These are phyloP conservation scores for Pithys albifrons DNA, from an alignment of 2,113 vertebrate genomes.

Conservation along the genomic window DNA sequence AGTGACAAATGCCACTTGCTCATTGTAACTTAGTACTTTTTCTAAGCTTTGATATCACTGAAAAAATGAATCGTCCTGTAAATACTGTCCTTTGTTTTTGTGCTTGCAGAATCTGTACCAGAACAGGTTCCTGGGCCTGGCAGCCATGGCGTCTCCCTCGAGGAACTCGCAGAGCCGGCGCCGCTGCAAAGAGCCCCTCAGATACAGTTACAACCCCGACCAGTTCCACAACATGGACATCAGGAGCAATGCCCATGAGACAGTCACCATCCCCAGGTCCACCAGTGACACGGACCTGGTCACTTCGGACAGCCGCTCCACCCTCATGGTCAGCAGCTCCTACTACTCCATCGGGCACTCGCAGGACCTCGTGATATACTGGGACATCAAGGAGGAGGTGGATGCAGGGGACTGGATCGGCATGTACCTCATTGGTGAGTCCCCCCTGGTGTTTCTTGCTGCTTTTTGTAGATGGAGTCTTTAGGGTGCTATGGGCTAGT, in stretches of 20 bases:
- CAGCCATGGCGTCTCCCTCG: constrained; percentile 94
- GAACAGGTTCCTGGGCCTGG: constrained; percentile 94
- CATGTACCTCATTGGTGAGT: constrained; percentile 95
- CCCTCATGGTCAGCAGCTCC: constrained; percentile 90
- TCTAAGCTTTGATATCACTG: not conserved
- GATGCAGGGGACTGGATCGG: constrained; percentile 98
- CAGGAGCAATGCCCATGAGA: constrained; percentile 73
- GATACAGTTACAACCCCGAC: constrained; percentile 89
- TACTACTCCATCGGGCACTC: constrained; percentile 91
- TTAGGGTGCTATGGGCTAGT: not conserved
- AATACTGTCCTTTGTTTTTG: not conserved
- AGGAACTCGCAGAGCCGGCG: constrained; percentile 87
- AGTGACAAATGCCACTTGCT: not conserved
- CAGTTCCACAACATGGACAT: constrained; percentile 84
- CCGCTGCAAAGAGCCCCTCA: constrained; percentile 86
- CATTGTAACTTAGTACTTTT: not conserved
- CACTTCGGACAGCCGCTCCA: constrained; percentile 92
- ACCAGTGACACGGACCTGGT: constrained; percentile 95
- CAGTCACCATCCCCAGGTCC: constrained; percentile 85
- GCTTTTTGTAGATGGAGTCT: not conserved
- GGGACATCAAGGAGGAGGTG: constrained; percentile 98
- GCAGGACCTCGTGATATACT: constrained; percentile 89
- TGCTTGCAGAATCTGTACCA: constrained; percentile 93
- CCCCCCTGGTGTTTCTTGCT: not conserved
- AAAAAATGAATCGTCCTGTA: not conserved